Percentiles rank a stretch among this genome's conserved stretches.
These are phyloP conservation scores for Channa argus DNA, from an alignment of 2,113 vertebrate genomes.

Conservation along the genomic window DNA sequence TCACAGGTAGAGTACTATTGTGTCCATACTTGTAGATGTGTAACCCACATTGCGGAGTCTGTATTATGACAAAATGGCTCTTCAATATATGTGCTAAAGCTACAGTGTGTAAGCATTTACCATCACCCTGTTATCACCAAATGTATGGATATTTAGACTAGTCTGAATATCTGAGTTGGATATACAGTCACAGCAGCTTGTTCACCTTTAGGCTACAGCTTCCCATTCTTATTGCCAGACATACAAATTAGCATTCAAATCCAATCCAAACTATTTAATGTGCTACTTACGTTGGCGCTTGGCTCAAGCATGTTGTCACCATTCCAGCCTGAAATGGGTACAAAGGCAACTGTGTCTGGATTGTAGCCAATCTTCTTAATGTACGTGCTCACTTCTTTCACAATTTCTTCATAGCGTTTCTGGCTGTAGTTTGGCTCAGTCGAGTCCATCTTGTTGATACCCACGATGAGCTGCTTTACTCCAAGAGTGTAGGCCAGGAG, in stretches of 20 bases:
- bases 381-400: slow-evolving; percentile 99
- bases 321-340: slow-evolving; percentile 98
- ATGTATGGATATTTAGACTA: background rate
- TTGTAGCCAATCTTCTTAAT: slow-evolving; percentile 99
- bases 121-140: background rate
- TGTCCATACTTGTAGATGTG: background rate
- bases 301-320: slow-evolving; percentile 99
- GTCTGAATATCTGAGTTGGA: background rate
- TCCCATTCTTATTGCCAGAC: background rate
- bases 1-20: no score
- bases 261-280: background rate
- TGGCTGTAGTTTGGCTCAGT: slow-evolving; percentile 98
- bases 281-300: slow-evolving; percentile 89
- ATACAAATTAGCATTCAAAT: slow-evolving; percentile 56
- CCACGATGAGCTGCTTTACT: slow-evolving; percentile 97
- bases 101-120: background rate
- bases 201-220: background rate
- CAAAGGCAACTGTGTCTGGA: slow-evolving; percentile 94
- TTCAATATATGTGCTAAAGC: no score
- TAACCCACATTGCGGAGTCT: background rate
- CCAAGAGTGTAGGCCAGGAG: slow-evolving; percentile 97
- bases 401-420: slow-evolving; percentile 97
- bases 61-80: no score
- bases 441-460: slow-evolving; percentile 99
- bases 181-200: background rate